Percentiles rank a stretch among this genome's conserved stretches.
Conservation (phyloP, 2,888 invertebrate genomes). For the Atrina japonica region DNA sequence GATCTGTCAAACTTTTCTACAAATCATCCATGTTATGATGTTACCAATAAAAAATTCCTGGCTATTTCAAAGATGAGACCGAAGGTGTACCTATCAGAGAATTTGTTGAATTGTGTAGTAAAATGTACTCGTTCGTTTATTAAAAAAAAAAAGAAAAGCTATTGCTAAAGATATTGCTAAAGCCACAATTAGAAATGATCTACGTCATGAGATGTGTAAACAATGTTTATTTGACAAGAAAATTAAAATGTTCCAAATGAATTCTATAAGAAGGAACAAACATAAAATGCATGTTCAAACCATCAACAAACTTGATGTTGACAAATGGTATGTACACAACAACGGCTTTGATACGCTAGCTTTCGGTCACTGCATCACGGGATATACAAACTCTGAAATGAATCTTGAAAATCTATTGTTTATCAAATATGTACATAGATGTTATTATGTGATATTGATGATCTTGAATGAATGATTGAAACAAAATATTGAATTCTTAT, state of each 20-base stretch:
- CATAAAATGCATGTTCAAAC: conserved; percentile 18
- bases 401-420: no score
- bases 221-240: conserved; percentile 20
- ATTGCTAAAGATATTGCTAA: conserved; percentile 9
- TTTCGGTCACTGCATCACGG: no score
- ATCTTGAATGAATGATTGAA: no score
- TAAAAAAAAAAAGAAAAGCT: not conserved
- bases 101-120: conserved; percentile 14
- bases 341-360: conserved; percentile 9
- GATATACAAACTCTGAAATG: no score
- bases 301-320: conserved; percentile 30
- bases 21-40: conserved; percentile 10
- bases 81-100: not conserved
- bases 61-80: not conserved
- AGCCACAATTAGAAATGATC: conserved; percentile 12
- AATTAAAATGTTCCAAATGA: conserved; percentile 19
- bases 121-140: conserved; percentile 24
- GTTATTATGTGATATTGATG: no score
- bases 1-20: conserved; percentile 10
- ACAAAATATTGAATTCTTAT: no score
- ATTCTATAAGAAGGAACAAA: conserved; percentile 17
- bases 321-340: conserved; percentile 25
- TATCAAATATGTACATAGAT: no score
- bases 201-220: conserved; percentile 22
- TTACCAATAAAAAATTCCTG: conserved; percentile 13